Conservation (phyloP, 2,888 invertebrate genomes). For the Dryomyza anilis region DNA sequence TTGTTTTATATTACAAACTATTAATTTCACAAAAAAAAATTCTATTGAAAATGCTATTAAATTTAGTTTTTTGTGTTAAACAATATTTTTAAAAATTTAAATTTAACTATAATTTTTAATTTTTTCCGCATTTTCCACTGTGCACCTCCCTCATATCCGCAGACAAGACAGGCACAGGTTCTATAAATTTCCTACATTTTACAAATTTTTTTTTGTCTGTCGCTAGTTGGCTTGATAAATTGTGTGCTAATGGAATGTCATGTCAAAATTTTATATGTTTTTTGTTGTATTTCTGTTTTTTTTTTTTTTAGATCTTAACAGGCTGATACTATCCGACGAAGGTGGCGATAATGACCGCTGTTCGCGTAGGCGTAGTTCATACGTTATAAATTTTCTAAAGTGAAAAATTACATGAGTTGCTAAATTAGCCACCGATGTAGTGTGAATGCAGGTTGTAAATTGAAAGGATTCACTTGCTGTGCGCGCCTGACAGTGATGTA, state of each 20-base stretch:
- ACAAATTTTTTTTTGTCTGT: too few species aligned
- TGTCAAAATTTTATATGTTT: conserved; percentile 52
- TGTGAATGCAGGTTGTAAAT: conserved; percentile 22
- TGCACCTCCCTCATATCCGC: not conserved
- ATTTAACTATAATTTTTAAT: too few species aligned
- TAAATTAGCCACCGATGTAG: conserved; percentile 5
- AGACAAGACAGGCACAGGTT: not conserved
- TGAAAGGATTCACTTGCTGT: conserved; percentile 32
- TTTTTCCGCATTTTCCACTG: too few species aligned
- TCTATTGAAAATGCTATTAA: too few species aligned
- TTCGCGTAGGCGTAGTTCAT: conserved; percentile 26
- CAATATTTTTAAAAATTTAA: too few species aligned
- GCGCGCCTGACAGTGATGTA: conserved; percentile 13
- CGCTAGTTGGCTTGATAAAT: conserved; percentile 51
- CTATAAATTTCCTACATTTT: conserved; percentile 13
- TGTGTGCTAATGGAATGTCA: conserved; percentile 60
- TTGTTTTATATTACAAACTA: too few species aligned
- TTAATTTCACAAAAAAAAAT: too few species aligned
- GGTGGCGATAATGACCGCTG: conserved; percentile 25
- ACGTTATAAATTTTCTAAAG: conserved; percentile 33
- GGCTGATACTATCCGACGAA: not conserved
- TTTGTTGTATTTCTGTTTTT: conserved; percentile 12
- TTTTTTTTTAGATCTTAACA: not conserved
- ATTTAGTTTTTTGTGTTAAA: too few species aligned
- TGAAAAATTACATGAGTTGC: conserved; percentile 36